Evolutionary conservation across 2,888 invertebrate genomes (phyloP), one percentile per base, ranked within the genome.

Genomic region (Acronicta leporina): DNA sequence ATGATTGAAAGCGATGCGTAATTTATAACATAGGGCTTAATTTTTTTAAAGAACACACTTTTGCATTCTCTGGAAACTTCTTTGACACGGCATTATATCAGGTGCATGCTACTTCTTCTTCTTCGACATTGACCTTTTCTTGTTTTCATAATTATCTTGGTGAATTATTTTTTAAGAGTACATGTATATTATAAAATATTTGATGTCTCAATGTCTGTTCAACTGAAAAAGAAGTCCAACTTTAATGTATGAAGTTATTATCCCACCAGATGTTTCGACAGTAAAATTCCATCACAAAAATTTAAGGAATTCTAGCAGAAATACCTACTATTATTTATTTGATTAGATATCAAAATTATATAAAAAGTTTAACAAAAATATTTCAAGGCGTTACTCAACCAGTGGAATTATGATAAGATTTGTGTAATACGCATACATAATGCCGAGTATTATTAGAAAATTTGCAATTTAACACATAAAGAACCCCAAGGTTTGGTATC

Each of bases 401-500:
- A 52, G 38, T 41, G 50, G 51, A 69, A 67, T 65, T 63, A 68
- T 75, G 58, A 62, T 73, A 64, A 64, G 53, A 65, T 68, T 69
- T 62, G 46, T 72, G 51, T 68, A 54, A 63, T 58, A 64, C 51
- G 64, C 69, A 63, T 73, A 55, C 65, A 77, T 80, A 79, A 79
- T 71, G 66, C 57, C 7, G 45, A 44, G 54, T 79, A 76, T 79
- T 81, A 75, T 76, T 75, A 75, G 72, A 75, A 70, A 77, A 76
- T 80, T 81, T 80, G 79, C 79, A 75, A 80, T 83, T 78, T 80
- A 73, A 79, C 79, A 62, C 73, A 68, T 79, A 73, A 77, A 71
- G 81, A 75, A 83, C 83, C 79, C 80, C 90, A 90, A 90, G 90
- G 90, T 86, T 86, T 81, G 73, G 77, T 80, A 82, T 69, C 71